phyloP scores from a whole-genome alignment of 2,113 vertebrate genomes.

The Phyllopteryx taeniolatus region DNA sequence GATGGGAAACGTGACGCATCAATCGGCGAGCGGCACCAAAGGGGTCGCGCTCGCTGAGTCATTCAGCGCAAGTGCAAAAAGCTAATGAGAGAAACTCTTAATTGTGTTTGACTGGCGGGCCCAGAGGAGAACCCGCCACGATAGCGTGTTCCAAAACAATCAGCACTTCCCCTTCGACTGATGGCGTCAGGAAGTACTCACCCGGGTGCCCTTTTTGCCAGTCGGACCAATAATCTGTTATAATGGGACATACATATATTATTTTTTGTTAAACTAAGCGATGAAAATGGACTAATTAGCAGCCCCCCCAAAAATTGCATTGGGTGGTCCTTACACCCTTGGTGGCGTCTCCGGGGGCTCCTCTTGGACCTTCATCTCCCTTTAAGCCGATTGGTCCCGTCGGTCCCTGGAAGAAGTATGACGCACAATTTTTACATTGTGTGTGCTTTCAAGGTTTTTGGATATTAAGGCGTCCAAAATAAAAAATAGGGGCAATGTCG shows the following conservation, averaged over 20 bases:
- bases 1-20: constrained; percentile 15
- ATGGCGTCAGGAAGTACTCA: constrained; percentile 54
- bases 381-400: constrained; percentile 79
- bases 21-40: constrained; percentile 26
- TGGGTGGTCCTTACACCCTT: constrained; percentile 74
- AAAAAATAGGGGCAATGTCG: neutral
- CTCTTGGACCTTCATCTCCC: constrained; percentile 80
- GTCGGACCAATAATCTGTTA: constrained; percentile 81
- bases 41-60: constrained; percentile 36
- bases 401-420: constrained; percentile 66
- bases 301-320: neutral
- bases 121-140: constrained; percentile 44
- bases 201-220: constrained; percentile 82
- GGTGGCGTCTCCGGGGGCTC: constrained; percentile 80
- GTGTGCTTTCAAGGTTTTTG: neutral
- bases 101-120: constrained; percentile 49
- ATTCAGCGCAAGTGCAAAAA: constrained; percentile 29
- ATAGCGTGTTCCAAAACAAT: constrained; percentile 53
- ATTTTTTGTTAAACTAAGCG: too few relatives aligned
- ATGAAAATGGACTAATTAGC: too few relatives aligned
- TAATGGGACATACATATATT: neutral
- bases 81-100: constrained; percentile 50
- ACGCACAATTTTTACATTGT: neutral
- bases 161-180: constrained; percentile 40
- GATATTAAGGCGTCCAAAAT: too few relatives aligned